These are phyloP conservation scores for Chelonus formosanus DNA, from an alignment of 2,888 invertebrate genomes.

Conservation along the genomic window DNA sequence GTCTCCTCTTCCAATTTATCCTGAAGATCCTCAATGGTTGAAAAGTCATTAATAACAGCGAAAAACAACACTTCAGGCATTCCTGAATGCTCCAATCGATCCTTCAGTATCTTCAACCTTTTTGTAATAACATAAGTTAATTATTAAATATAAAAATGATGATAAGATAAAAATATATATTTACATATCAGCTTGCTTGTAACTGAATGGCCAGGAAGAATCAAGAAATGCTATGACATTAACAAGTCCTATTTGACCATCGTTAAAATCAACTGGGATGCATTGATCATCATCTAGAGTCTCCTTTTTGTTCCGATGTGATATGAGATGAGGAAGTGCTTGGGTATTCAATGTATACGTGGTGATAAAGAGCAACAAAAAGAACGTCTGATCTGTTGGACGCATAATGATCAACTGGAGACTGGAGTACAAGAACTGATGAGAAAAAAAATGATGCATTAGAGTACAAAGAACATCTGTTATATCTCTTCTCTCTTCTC, in stretches of 20 bases:
- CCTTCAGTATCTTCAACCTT: slow-evolving; percentile 52
- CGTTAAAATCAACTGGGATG: slow-evolving; percentile 45
- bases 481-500: slow-evolving; percentile 8
- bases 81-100: slow-evolving; percentile 49
- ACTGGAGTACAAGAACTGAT: background rate
- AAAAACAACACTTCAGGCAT: slow-evolving; percentile 51
- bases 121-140: background rate
- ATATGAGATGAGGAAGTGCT: no score
- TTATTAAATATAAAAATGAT: no score
- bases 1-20: slow-evolving; percentile 46
- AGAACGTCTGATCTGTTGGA: background rate
- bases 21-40: slow-evolving; percentile 37
- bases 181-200: slow-evolving; percentile 57
- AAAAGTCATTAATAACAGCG: slow-evolving; percentile 43
- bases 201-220: slow-evolving; percentile 54
- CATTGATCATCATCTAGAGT: slow-evolving; percentile 49
- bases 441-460: background rate
- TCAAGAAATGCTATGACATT: slow-evolving; percentile 58
- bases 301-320: background rate
- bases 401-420: background rate
- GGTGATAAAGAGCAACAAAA: background rate
- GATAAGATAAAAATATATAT: no score
- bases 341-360: background rate
- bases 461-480: slow-evolving; percentile 24
- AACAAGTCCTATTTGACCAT: slow-evolving; percentile 48